Evolutionary conservation across 2,888 invertebrate species (phyloP).

Genomic region (Agonopterix arenella): DNA sequence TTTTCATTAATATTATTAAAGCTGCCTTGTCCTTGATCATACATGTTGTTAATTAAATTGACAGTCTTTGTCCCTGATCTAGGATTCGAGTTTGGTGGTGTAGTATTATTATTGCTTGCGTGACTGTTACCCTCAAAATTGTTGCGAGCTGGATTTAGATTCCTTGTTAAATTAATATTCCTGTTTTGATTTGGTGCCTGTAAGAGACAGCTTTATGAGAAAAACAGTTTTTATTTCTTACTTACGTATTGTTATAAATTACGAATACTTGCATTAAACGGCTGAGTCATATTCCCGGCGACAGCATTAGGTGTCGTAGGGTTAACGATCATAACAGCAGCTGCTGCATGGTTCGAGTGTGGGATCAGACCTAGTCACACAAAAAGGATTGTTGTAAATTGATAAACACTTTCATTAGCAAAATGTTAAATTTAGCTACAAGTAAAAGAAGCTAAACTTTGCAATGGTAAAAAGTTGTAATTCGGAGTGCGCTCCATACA

Average conservation of each 20-base stretch:
- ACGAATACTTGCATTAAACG: conserved; percentile 52
- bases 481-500: too few relatives aligned
- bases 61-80: conserved; percentile 59
- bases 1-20: conserved; percentile 62
- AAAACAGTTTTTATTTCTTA: too few relatives aligned
- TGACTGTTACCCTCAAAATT: conserved; percentile 54
- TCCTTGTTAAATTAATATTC: conserved; percentile 58
- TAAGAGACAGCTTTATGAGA: conserved; percentile 9
- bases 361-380: conserved; percentile 53
- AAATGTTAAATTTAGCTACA: background rate
- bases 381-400: conserved; percentile 1
- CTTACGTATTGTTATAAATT: background rate
- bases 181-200: conserved; percentile 62
- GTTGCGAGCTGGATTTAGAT: conserved; percentile 61
- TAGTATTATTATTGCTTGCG: conserved; percentile 54
- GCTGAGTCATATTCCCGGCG: conserved; percentile 55
- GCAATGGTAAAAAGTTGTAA: too few relatives aligned
- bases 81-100: conserved; percentile 45
- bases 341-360: conserved; percentile 68
- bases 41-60: conserved; percentile 70
- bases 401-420: too few relatives aligned
- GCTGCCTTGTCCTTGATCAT: conserved; percentile 60
- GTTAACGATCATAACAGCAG: conserved; percentile 74
- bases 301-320: conserved; percentile 71
- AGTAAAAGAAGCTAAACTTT: too few relatives aligned